Conservation (phyloP, 2,797 vertebrate genomes). For the Selene dorsalis region DNA sequence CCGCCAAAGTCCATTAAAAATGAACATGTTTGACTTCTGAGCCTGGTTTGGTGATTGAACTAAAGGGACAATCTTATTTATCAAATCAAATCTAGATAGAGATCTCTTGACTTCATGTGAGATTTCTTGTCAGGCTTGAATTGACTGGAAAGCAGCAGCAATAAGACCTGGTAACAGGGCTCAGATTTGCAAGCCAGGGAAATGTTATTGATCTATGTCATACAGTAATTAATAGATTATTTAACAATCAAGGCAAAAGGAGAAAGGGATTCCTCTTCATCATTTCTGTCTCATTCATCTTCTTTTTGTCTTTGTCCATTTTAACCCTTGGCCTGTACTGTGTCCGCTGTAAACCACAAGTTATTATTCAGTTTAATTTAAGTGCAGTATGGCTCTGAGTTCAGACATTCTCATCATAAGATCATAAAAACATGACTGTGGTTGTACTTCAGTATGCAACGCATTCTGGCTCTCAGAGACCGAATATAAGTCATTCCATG, state of each 20-base stretch:
- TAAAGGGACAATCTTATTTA: constrained; percentile 61
- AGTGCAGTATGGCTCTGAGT: constrained; percentile 40
- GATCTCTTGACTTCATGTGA: constrained; percentile 53
- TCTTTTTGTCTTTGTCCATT: constrained; percentile 18
- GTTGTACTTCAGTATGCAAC: constrained; percentile 66
- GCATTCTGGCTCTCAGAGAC: constrained; percentile 47
- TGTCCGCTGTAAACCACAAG: constrained; percentile 21
- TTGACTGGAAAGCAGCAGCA: constrained; percentile 33
- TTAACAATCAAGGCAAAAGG: constrained; percentile 30
- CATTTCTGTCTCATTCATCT: neutral
- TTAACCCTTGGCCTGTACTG: constrained; percentile 24
- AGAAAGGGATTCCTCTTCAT: neutral
- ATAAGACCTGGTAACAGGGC: constrained; percentile 6
- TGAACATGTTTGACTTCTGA: constrained; percentile 74
- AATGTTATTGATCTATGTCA: constrained; percentile 41
- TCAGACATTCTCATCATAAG: constrained; percentile 57
- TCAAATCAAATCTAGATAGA: constrained; percentile 54
- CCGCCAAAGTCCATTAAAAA: constrained; percentile 73
- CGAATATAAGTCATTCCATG: constrained; percentile 67
- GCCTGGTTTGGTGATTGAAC: constrained; percentile 65
- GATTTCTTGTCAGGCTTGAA: constrained; percentile 42
- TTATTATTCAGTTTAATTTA: constrained; percentile 38
- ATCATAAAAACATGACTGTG: constrained; percentile 63
- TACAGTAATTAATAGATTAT: constrained; percentile 48
- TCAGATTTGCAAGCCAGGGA: constrained; percentile 32